Evolutionary conservation across 2,113 vertebrate species (phyloP).

Genomic region (Scatophagus argus): DNA sequence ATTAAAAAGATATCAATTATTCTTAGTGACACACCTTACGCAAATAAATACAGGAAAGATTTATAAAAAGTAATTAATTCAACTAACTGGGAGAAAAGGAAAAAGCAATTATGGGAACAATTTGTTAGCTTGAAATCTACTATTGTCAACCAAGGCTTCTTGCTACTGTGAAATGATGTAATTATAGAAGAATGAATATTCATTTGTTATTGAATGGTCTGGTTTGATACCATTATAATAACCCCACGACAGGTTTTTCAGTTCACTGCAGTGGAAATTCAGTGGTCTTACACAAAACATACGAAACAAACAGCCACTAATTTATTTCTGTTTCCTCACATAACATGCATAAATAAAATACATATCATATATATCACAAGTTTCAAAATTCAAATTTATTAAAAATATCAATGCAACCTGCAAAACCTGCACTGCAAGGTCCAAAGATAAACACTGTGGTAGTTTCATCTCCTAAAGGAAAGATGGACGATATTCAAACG

Average conservation of each 20-base stretch:
- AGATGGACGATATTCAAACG: conserved; percentile 13
- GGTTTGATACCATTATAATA: neutral
- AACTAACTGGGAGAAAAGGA: conserved; percentile 1
- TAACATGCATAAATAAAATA: neutral
- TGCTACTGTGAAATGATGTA: too few relatives aligned
- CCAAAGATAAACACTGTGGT: conserved; percentile 23
- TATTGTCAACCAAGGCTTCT: too few relatives aligned
- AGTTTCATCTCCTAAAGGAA: conserved; percentile 13
- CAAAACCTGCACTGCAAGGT: neutral
- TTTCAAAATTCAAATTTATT: neutral
- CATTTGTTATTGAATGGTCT: too few relatives aligned
- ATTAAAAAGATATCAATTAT: conserved; percentile 43
- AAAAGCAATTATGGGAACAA: neutral
- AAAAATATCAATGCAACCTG: neutral
- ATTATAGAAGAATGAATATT: too few relatives aligned
- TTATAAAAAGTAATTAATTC: conserved; percentile 21
- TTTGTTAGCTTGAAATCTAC: conserved; percentile 8
- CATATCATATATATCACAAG: neutral
- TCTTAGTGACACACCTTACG: conserved; percentile 16
- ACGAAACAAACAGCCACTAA: neutral
- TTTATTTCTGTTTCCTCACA: neutral
- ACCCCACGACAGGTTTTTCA: too few relatives aligned
- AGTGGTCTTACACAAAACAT: neutral
- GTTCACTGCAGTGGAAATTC: neutral
- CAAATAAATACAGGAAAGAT: conserved; percentile 10